These are phyloP conservation scores for Onthophagus taurus DNA, from an alignment of 1,140 invertebrate species.

Conservation along the genomic window DNA sequence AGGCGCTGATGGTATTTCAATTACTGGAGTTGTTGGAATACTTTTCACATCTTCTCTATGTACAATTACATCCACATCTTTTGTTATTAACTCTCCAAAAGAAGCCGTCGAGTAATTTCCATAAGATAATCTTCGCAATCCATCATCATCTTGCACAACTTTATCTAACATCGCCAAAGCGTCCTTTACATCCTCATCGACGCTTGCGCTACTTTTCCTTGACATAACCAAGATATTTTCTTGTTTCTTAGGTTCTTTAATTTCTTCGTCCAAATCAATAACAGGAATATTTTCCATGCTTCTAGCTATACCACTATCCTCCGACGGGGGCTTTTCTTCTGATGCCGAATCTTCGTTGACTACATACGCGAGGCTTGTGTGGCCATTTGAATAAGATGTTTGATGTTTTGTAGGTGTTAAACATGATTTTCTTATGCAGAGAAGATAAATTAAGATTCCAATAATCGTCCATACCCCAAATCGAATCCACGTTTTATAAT, in stretches of 20 bases:
- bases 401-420: background rate
- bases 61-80: slow-evolving; percentile 22
- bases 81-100: slow-evolving; percentile 8
- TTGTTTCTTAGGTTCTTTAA: background rate
- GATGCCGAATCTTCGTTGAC: background rate
- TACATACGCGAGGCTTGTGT: background rate
- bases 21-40: background rate
- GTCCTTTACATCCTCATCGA: no score
- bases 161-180: slow-evolving; percentile 13
- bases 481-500: slow-evolving; percentile 74
- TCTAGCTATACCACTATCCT: background rate
- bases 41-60: slow-evolving; percentile 18
- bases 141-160: background rate
- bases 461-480: slow-evolving; percentile 74
- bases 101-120: slow-evolving; percentile 6
- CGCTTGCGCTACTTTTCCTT: background rate
- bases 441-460: slow-evolving; percentile 37
- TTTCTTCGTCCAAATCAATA: no score
- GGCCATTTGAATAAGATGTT: background rate
- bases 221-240: no score
- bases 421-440: slow-evolving; percentile 24
- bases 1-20: background rate
- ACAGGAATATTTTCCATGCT: background rate
- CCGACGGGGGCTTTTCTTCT: background rate
- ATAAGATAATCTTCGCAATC: slow-evolving; percentile 4